Evolutionary conservation across 1,140 invertebrate species (phyloP).

Genomic region (Diuraphis noxia): DNA sequence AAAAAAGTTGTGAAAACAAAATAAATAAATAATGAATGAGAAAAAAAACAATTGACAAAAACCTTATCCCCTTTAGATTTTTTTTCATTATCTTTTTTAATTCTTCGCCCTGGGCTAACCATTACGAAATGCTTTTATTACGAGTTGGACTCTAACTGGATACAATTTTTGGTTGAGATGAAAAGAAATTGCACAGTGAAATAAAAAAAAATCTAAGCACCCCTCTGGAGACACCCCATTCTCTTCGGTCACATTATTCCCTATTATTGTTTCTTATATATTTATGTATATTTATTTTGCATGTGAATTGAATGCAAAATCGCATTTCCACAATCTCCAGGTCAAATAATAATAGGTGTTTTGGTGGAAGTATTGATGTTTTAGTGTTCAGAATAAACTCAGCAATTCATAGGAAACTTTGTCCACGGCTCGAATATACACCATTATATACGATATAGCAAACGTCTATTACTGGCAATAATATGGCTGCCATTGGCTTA

Average conservation of each 20-base stretch:
- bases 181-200: background rate
- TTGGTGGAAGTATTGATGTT: conserved; percentile 43
- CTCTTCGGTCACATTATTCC: background rate
- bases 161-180: background rate
- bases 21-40: conserved; percentile 3
- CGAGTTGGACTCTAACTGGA: background rate
- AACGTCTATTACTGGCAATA: background rate
- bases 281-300: background rate
- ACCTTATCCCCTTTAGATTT: conserved; percentile 1
- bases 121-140: background rate
- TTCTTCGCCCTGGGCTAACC: background rate
- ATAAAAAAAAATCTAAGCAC: conserved; percentile 22
- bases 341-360: conserved; percentile 25
- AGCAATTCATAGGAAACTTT: background rate
- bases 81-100: conserved; percentile 9
- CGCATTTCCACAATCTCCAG: background rate
- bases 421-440: background rate
- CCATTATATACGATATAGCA: background rate
- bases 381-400: background rate
- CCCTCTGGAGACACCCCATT: conserved; percentile 17
- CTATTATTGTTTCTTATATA: conserved; percentile 31
- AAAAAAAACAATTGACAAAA: conserved; percentile 26
- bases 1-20: background rate
- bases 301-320: conserved; percentile 40
- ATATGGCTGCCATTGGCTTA: background rate